These are phyloP conservation scores for Delia radicum DNA, from an alignment of 1,140 invertebrate genomes.

Conservation along the genomic window DNA sequence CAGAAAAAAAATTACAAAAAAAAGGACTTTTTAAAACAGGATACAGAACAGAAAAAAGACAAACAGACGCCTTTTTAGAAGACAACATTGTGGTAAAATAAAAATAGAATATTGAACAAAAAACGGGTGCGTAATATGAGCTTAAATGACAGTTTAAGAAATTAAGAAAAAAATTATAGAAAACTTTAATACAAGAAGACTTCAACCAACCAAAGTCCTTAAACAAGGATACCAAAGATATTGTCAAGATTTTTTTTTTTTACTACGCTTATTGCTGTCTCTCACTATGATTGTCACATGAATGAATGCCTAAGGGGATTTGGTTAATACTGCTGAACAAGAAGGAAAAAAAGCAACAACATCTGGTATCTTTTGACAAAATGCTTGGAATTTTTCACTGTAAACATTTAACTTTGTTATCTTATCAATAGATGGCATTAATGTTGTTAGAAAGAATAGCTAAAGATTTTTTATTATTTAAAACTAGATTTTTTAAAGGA, in stretches of 20 bases:
- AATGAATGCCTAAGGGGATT: neutral
- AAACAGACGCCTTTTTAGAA: neutral
- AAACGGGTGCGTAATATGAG: neutral
- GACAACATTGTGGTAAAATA: neutral
- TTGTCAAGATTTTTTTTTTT: no score
- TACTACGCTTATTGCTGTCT: neutral
- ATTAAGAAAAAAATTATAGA: neutral
- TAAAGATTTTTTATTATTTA: neutral
- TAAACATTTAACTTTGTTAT: neutral
- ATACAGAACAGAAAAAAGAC: neutral
- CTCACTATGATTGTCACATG: neutral
- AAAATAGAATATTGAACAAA: neutral
- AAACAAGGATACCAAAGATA: neutral
- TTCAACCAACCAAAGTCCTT: neutral
- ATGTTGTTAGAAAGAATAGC: neutral
- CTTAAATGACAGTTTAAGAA: conserved; percentile 1
- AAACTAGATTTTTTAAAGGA: neutral
- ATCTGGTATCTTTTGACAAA: no score
- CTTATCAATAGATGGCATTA: neutral
- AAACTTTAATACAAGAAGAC: neutral
- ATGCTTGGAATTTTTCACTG: neutral
- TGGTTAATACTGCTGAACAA: no score
- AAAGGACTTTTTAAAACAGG: neutral
- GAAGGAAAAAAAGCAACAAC: neutral
- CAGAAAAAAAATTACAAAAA: neutral